Evolutionary conservation across 2,888 invertebrate genomes (phyloP).

Genomic region (Drosophila ezoana): DNA sequence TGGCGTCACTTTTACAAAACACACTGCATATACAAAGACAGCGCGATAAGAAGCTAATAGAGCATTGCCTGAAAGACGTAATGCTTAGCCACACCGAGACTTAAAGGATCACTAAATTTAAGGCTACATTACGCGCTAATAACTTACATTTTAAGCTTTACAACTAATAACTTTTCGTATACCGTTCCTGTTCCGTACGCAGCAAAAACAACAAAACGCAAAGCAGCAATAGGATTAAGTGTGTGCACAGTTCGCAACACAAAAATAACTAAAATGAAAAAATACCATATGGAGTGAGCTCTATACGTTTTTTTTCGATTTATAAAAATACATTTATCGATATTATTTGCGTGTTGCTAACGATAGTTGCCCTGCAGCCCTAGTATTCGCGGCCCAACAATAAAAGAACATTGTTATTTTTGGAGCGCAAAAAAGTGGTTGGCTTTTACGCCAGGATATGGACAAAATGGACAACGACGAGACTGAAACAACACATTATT

Average conservation of each 20-base stretch:
- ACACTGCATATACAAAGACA: slow-evolving; percentile 42
- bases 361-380: neutral
- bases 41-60: neutral
- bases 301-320: neutral
- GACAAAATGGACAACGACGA: slow-evolving; percentile 51
- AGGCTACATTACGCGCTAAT: neutral
- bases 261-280: slow-evolving; percentile 22
- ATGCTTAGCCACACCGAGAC: neutral
- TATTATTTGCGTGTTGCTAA: neutral
- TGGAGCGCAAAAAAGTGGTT: neutral
- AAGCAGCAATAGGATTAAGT: slow-evolving; percentile 36
- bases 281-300: neutral
- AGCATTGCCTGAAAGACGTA: neutral
- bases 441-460: neutral
- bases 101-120: neutral
- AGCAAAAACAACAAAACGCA: slow-evolving; percentile 58
- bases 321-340: slow-evolving; percentile 3
- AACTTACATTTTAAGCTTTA: slow-evolving; percentile 44
- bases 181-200: slow-evolving; percentile 25
- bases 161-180: slow-evolving; percentile 39
- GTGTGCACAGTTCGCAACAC: slow-evolving; percentile 32
- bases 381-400: neutral
- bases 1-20: slow-evolving; percentile 66
- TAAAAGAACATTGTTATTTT: slow-evolving; percentile 7
- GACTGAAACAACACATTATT: slow-evolving; percentile 58